These are phyloP conservation scores for Eupithecia subumbrata DNA, from an alignment of 2,888 invertebrate genomes.

Conservation along the genomic window DNA sequence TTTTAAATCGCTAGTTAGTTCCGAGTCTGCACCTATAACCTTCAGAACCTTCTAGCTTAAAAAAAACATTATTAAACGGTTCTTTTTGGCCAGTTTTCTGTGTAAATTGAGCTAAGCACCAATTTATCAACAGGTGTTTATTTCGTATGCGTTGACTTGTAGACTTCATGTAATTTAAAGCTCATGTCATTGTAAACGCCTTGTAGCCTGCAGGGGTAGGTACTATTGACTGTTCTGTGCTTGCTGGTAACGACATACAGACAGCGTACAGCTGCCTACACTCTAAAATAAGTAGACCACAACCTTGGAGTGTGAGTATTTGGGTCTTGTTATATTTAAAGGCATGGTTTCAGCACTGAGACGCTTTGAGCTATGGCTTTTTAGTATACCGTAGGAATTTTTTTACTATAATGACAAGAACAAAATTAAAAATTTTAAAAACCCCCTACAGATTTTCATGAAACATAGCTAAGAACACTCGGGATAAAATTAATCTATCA, in stretches of 20 bases:
- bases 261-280: conserved; percentile 28
- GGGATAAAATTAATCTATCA: no score
- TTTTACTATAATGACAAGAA: no score
- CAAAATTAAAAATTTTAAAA: no score
- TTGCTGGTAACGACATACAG: conserved; percentile 23
- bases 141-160: conserved; percentile 24
- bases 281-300: conserved; percentile 21
- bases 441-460: no score
- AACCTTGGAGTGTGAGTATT: conserved; percentile 27
- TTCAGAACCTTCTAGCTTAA: not conserved
- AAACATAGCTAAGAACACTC: no score
- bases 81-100: not conserved
- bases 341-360: not conserved
- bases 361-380: not conserved
- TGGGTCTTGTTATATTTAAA: not conserved
- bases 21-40: not conserved
- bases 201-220: conserved; percentile 22
- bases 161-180: conserved; percentile 27
- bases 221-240: conserved; percentile 9
- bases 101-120: not conserved
- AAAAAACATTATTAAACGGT: not conserved
- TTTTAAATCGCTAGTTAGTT: not conserved
- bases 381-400: no score
- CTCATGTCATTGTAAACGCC: conserved; percentile 37
- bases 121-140: conserved; percentile 26